Percentiles rank a stretch among this genome's conserved stretches.
Conservation (phyloP, 2,113 vertebrate species). For the Peromyscus leucopus region DNA sequence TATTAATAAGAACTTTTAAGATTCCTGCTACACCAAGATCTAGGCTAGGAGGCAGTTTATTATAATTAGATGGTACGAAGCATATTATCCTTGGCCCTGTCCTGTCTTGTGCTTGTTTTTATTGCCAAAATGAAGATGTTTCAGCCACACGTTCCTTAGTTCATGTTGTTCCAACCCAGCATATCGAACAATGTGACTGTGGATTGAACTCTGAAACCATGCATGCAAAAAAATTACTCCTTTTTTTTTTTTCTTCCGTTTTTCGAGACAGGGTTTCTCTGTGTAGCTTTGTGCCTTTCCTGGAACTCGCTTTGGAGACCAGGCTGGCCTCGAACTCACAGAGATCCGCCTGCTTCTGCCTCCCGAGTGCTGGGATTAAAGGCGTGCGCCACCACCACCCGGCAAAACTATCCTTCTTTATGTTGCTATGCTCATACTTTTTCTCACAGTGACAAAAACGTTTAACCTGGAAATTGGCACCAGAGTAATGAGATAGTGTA, state of each 20-base stretch:
- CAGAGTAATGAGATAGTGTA: not conserved
- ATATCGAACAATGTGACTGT: not conserved
- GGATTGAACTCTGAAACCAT: not conserved
- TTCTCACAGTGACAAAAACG: not conserved
- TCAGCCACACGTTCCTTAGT: not conserved
- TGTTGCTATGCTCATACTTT: not conserved
- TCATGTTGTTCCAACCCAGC: not conserved
- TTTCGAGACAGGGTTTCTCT: too few species aligned
- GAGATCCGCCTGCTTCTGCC: too few species aligned
- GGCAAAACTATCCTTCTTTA: too few species aligned
- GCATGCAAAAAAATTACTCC: not conserved
- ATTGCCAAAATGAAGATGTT: not conserved
- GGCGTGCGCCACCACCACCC: too few species aligned
- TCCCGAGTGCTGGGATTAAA: too few species aligned
- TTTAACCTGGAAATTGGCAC: not conserved
- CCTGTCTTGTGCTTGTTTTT: not conserved
- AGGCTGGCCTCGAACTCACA: too few species aligned
- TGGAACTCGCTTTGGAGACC: too few species aligned
- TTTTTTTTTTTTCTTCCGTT: too few species aligned
- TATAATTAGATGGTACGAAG: not conserved
- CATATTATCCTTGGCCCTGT: not conserved
- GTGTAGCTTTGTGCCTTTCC: too few species aligned
- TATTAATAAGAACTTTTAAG: too few species aligned
- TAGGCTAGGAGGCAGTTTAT: not conserved
- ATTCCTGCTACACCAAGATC: too few species aligned